Conservation (phyloP, 2,888 invertebrate genomes). For the Vanessa cardui region DNA sequence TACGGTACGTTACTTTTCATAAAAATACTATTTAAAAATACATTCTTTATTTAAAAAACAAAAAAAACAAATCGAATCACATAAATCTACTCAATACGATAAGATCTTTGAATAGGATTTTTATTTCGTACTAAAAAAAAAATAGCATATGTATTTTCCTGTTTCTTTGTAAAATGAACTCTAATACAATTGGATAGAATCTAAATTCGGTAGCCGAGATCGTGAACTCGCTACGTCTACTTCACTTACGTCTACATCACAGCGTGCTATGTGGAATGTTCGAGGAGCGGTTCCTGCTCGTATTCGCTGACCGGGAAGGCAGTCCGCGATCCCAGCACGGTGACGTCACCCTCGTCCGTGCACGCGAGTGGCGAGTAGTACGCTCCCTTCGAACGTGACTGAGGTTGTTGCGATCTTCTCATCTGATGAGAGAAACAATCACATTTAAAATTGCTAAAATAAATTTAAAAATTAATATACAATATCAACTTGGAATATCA, state of each 20-base stretch:
- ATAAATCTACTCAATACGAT: not conserved
- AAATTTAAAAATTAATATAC: not conserved
- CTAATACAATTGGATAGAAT: conserved; percentile 15
- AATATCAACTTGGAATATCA: too few relatives aligned
- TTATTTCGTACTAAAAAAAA: not conserved
- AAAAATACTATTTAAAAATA: not conserved
- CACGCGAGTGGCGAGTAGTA: conserved; percentile 67
- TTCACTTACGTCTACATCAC: conserved; percentile 64
- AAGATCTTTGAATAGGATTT: not conserved
- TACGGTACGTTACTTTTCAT: not conserved
- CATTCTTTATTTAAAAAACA: not conserved
- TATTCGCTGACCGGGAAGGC: conserved; percentile 46
- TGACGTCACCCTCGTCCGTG: conserved; percentile 66
- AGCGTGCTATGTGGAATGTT: conserved; percentile 73
- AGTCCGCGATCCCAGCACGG: conserved; percentile 55
- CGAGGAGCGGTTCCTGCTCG: conserved; percentile 61
- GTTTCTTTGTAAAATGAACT: conserved; percentile 11
- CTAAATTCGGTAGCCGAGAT: conserved; percentile 12
- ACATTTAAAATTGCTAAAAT: not conserved
- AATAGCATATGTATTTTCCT: not conserved
- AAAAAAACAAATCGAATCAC: not conserved
- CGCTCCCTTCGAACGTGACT: conserved; percentile 42
- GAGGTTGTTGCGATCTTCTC: conserved; percentile 40
- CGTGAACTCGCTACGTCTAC: not conserved
- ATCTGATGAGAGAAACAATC: conserved; percentile 29